Evolutionary conservation across 1,140 invertebrate genomes (phyloP), one percentile per base, ranked within the genome.

Genomic region (Drosophila eugracilis): DNA sequence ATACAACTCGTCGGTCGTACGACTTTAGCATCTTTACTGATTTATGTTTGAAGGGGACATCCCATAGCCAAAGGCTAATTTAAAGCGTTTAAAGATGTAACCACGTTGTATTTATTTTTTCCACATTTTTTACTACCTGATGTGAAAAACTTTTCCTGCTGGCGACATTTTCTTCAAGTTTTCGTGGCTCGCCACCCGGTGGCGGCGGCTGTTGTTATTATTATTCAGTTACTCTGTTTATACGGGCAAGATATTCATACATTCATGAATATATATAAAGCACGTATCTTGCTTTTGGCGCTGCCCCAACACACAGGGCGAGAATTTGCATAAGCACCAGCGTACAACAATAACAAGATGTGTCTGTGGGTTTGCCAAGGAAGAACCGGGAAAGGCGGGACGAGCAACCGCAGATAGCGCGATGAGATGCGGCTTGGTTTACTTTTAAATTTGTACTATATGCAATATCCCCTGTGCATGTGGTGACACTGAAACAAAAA

Each of bases 161-260:
- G 67, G 73, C 63, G 73, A 86, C 73, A 80, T 74, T 85, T 75
- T 52, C 45, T 57, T 83, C 65, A 37, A 65, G 54, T 66, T 76
- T 55, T 49, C 42, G 32, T 30, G 42, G 52, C 26, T 34, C 49
- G 39, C 15, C 60, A 48, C 36, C 47, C 32, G 54, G 28, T 45
- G 65, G 65, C 57, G 49, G 59, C 39, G 17, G 30, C 60, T 55
- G 76, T 76, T 86, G 66, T 85, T 85, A 86, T 85, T 85, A 86
- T 85, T 85, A 85, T 85, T 86, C 81, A 77, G 81, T 85, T 85
- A 85, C 81, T 78, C 80, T 85, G 80, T 85, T 85, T 85, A 85
- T 85, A 86, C 81, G 74, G 54, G 52, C 67, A 55, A 81, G 81
- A 86, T 85, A 85, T 86, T 86, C 81, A 85, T 85, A 85, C 80